Conservation (phyloP, 2,113 vertebrate species). For the Carassius auratus region DNA sequence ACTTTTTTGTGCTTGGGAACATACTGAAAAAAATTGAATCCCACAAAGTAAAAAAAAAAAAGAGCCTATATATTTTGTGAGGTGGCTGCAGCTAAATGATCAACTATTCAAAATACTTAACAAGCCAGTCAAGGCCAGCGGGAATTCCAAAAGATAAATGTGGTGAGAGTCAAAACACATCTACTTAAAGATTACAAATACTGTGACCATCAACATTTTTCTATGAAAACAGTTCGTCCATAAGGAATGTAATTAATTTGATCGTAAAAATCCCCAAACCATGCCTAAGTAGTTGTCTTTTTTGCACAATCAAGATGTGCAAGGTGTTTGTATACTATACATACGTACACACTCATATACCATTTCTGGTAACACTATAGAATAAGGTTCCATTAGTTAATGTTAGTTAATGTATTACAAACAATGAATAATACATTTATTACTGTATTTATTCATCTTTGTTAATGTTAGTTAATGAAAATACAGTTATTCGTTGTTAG, state of each 20-base stretch:
- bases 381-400: no score
- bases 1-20: slow-evolving; percentile 29
- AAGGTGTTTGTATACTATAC: background rate
- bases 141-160: background rate
- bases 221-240: background rate
- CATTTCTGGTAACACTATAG: no score
- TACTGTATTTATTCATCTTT: no score
- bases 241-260: background rate
- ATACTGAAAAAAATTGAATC: background rate
- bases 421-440: no score
- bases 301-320: background rate
- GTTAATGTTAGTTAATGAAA: no score
- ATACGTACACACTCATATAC: no score
- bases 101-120: slow-evolving; percentile 9
- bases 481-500: no score
- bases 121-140: slow-evolving; percentile 2
- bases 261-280: background rate
- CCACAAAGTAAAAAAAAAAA: background rate
- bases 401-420: no score
- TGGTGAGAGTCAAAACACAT: background rate
- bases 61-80: slow-evolving; percentile 31
- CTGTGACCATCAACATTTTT: slow-evolving; percentile 1
- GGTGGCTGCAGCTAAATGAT: slow-evolving; percentile 17
- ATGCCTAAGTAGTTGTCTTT: background rate
- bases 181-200: background rate